Base-by-base conservation (phyloP, 2,888 invertebrate species). In the Ligdia adustata region DNA sequence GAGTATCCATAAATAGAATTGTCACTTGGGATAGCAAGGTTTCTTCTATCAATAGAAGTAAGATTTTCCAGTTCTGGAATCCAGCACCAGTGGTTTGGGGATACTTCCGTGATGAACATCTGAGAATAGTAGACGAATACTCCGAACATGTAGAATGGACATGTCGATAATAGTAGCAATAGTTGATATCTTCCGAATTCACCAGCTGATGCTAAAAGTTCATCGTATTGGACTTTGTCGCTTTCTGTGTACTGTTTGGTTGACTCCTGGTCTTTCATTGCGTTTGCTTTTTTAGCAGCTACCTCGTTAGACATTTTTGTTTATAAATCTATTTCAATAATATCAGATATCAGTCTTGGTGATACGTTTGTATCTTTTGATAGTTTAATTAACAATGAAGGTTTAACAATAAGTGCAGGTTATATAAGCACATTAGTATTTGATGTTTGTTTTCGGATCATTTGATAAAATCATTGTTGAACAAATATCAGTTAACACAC, bases 1-100 rank as follows among this genome's bases (percentile, higher is more conserved):
- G 78, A 76, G 51, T 79, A 75, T 35, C 80, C 80, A 57, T 70
- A 75, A 31, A 63, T 65, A 16, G 70, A 58, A 2, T 59, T 51
- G 28, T 70, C 67, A 13, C 31, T 11, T 2, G 72, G 72, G 47
- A 73, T 68, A 0, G 70, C 68, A 2, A 69, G 42, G 7, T 37
- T 52, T 34, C 64, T 58, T 34, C 72, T 57, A 45, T 69, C 62
- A 4, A 52, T 37, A 3, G 61, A 66, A 4, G 61, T 68, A 9
- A 72, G 38, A 41, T 72, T 65, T 9, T 44, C 64, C 0, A 73
- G 52, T 41, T 69, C 72, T 9, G 71, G 71, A n/a, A 73, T 55
- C 60, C 62, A 55, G 44, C 72, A 73, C 72, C 72, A 73, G 44
- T 73, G 66, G 29, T 70, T 63, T 7, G 62, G 57, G 0, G 72